Evolutionary conservation across 1,140 invertebrate genomes (phyloP), one percentile per base, ranked within the genome.

Genomic region (Lordiphosa collinella): DNA sequence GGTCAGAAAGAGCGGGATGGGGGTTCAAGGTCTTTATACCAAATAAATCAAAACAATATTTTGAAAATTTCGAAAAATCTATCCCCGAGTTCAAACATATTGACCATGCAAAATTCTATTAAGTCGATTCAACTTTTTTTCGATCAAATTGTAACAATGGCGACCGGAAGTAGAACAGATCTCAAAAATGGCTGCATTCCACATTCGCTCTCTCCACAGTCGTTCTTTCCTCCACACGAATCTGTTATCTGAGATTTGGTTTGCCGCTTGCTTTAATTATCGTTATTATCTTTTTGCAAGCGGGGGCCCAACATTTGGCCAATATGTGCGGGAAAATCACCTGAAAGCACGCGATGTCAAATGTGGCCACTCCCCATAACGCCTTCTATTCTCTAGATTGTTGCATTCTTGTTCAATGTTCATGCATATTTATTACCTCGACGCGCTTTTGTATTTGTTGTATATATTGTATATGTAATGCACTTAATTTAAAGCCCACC

Each of bases 221-320:
- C 12, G 6, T n/a, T 14, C 14, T 29, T 10, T 10, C 18, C 31
- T 38, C 35, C 76, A 76, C 71, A 29, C 7, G 36, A 44, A 29
- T 29, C 11, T 44, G 11, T 44, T 76, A 71, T 67, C 67, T 71
- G 76, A 82, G 76, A 70, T 79, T 79, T 79, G 76, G 61, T 76
- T 82, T 76, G 78, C 72, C 71, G 78, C 67, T 82, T 80, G 76
- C 41, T 62, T 82, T 82, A 82, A 82, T 82, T 82, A 84, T 82
- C 57, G 59, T 82, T 76, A 80, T 80, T 80, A 76, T 75, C 59
- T 69, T 68, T 51, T 35, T 54, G 37, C 52, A 29, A 35, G 6
- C 49, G 40, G 36, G 58, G 29, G 59, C 32, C 56, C 25, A 11
- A 29, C 36, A 50, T 36, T 56, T 82, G 78, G 76, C 76, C 71